Conservation (phyloP, 1,140 invertebrate species). For the Nilaparvata lugens region DNA sequence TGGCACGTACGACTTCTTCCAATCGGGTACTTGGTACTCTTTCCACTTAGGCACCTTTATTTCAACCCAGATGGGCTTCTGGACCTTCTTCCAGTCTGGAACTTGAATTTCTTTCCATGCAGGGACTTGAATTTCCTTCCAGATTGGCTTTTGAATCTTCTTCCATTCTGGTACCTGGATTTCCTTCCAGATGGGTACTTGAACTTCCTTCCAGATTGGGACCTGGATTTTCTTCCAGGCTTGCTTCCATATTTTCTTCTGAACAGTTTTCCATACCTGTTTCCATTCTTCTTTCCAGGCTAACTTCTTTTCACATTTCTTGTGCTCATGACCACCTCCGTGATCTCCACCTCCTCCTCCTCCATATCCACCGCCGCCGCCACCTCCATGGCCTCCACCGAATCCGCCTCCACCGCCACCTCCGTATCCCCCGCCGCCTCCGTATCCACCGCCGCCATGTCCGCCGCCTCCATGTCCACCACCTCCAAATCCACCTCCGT, state of each 20-base stretch:
- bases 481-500: neutral
- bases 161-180: slow-evolving; percentile 41
- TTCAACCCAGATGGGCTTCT: slow-evolving; percentile 31
- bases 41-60: slow-evolving; percentile 41
- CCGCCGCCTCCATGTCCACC: neutral
- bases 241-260: slow-evolving; percentile 68
- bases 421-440: neutral
- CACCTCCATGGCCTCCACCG: too few relatives aligned
- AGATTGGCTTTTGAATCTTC: slow-evolving; percentile 33
- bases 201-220: slow-evolving; percentile 49
- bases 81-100: slow-evolving; percentile 38
- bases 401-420: neutral
- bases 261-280: slow-evolving; percentile 68
- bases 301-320: slow-evolving; percentile 63
- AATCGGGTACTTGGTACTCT: slow-evolving; percentile 53
- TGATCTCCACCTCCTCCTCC: neutral
- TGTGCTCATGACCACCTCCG: neutral
- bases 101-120: slow-evolving; percentile 39
- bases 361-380: neutral
- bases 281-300: slow-evolving; percentile 73
- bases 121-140: slow-evolving; percentile 31
- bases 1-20: slow-evolving; percentile 60
- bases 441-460: neutral
- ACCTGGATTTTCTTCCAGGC: slow-evolving; percentile 68
- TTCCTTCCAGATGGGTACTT: slow-evolving; percentile 43